These are phyloP conservation scores for Zaprionus inermis DNA, from an alignment of 1,140 invertebrate species.

Conservation along the genomic window DNA sequence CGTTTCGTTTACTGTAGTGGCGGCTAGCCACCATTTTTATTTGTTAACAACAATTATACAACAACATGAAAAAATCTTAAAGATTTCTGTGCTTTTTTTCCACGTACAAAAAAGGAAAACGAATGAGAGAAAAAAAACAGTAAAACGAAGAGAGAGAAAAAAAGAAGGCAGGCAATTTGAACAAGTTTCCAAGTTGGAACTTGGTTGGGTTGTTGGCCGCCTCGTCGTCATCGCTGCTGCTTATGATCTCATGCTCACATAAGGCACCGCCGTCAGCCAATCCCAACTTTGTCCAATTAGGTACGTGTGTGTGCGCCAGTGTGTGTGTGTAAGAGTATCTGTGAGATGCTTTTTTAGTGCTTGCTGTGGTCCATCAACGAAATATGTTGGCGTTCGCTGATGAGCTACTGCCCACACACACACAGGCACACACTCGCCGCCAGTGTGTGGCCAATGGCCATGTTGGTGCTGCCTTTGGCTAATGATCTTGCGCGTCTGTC, in stretches of 20 bases:
- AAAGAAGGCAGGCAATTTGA: conserved; percentile 41
- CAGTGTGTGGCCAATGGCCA: conserved; percentile 36
- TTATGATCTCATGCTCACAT: conserved; percentile 42
- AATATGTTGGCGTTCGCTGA: conserved; percentile 49
- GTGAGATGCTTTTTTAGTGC: conserved; percentile 38
- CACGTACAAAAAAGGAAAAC: conserved; percentile 37
- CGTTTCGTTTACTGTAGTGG: conserved; percentile 42
- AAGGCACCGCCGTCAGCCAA: conserved; percentile 35
- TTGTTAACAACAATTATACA: conserved; percentile 47
- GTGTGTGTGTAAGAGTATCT: conserved; percentile 32
- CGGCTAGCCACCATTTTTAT: conserved; percentile 67
- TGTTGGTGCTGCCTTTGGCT: conserved; percentile 36
- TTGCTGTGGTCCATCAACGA: conserved; percentile 39
- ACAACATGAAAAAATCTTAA: conserved; percentile 40
- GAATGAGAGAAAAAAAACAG: conserved; percentile 31
- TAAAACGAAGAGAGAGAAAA: conserved; percentile 41
- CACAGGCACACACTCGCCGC: conserved; percentile 1
- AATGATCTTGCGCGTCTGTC: conserved; percentile 32
- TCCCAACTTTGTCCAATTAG: conserved; percentile 58
- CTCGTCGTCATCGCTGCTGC: background rate
- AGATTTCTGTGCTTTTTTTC: conserved; percentile 28
- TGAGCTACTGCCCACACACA: conserved; percentile 49
- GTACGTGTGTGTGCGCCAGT: conserved; percentile 22
- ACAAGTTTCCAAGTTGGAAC: conserved; percentile 29
- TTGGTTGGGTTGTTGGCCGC: conserved; percentile 39